Percentiles rank a stretch among this genome's conserved stretches.
These are phyloP conservation scores for Daphoenositta chrysoptera DNA, from an alignment of 2,113 vertebrate species.

Conservation along the genomic window DNA sequence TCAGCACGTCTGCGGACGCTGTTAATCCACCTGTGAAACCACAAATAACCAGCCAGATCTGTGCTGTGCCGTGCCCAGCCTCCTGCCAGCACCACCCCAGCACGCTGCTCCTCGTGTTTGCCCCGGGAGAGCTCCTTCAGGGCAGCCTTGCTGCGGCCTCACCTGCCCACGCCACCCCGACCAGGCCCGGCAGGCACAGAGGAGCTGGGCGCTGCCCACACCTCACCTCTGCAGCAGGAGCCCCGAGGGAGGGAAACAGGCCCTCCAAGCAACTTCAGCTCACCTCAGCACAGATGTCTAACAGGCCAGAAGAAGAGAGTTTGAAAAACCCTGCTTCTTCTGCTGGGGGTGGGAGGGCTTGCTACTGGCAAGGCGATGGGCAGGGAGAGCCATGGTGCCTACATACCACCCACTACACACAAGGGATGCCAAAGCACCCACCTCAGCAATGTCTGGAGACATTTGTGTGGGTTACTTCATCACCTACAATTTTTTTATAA, in stretches of 20 bases:
- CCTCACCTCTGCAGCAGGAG: not conserved
- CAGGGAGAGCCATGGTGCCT: not conserved
- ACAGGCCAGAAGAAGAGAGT: not conserved
- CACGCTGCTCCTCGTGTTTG: fast-evolving
- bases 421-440: not conserved
- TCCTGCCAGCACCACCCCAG: not conserved
- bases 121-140: fast-evolving
- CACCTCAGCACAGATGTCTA: not conserved
- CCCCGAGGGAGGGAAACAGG: not conserved
- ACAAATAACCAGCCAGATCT: not conserved
- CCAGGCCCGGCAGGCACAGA: fast-evolving
- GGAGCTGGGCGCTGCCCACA: not conserved
- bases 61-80: fast-evolving
- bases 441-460: not conserved
- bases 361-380: not conserved
- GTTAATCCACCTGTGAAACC: not conserved
- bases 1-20: fast-evolving
- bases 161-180: not conserved
- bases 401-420: not conserved
- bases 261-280: not conserved
- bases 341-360: not conserved
- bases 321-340: not conserved
- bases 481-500: not conserved
- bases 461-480: not conserved
- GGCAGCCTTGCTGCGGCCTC: not conserved